Evolutionary conservation across 2,113 vertebrate species (phyloP).

Genomic region (Leptobrachium leishanense): DNA sequence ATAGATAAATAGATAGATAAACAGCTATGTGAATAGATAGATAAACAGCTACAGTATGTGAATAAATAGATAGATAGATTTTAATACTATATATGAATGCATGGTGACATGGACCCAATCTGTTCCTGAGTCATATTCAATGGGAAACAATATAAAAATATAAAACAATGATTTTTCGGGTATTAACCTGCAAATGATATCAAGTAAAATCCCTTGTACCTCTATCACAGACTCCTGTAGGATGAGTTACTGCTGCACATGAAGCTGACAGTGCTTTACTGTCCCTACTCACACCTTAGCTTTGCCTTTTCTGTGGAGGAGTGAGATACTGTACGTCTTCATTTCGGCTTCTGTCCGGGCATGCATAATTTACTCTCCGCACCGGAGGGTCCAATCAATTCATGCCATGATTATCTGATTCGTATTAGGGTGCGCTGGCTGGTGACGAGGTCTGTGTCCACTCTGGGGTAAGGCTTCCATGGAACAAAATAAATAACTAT

Average conservation of each 20-base stretch:
- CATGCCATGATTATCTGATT: background rate
- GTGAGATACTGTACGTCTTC: background rate
- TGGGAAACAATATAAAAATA: too few relatives aligned
- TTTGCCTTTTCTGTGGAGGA: background rate
- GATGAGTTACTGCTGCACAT: background rate
- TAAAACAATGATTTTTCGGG: too few relatives aligned
- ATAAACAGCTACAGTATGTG: too few relatives aligned
- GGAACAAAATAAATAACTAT: background rate
- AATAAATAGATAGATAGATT: too few relatives aligned
- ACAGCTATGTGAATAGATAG: too few relatives aligned
- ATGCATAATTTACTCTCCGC: slow-evolving; percentile 12
- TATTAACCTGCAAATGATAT: too few relatives aligned
- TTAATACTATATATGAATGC: too few relatives aligned
- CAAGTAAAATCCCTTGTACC: too few relatives aligned
- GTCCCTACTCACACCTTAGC: too few relatives aligned
- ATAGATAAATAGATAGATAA: too few relatives aligned
- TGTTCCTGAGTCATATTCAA: too few relatives aligned
- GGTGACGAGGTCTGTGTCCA: background rate
- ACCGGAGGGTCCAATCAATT: slow-evolving; percentile 21
- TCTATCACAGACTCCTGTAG: background rate
- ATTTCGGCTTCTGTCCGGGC: slow-evolving; percentile 11
- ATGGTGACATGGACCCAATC: too few relatives aligned
- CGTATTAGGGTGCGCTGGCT: background rate
- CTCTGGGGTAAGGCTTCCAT: background rate
- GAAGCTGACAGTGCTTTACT: background rate